phyloP scores from a whole-genome alignment of 2,113 vertebrate species.

The Microcebus ravelobensis region DNA sequence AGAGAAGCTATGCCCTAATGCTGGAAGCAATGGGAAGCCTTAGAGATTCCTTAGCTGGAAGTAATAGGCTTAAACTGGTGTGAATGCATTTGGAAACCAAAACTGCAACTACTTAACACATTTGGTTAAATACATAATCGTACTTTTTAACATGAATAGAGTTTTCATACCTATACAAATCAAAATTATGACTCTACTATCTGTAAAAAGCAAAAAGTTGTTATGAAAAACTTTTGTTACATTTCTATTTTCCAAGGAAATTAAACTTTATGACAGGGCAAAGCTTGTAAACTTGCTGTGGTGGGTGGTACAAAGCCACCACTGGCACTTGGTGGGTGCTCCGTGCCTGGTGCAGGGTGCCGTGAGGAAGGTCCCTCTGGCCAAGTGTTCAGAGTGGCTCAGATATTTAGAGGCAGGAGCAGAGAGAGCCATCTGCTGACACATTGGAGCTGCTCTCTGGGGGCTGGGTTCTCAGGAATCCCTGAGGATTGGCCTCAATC shows the following conservation, averaged over 20 bases:
- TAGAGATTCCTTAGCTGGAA: neutral
- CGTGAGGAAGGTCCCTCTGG: no score
- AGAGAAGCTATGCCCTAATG: neutral
- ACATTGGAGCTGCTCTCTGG: neutral
- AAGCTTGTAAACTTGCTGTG: neutral
- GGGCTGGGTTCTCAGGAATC: neutral
- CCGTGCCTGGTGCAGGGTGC: neutral
- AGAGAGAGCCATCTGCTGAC: neutral
- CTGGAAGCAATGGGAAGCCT: neutral
- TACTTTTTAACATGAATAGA: neutral
- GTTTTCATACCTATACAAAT: neutral
- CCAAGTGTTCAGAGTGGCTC: neutral
- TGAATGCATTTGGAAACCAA: slow-evolving; percentile 3
- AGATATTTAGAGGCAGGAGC: neutral
- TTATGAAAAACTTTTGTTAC: neutral
- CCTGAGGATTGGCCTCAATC: neutral
- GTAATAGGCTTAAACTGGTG: neutral
- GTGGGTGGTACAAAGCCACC: neutral
- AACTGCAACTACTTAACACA: neutral
- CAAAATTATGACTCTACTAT: slow-evolving; percentile 2
- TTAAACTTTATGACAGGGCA: neutral
- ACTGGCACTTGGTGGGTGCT: neutral
- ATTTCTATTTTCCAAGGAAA: slow-evolving; percentile 46
- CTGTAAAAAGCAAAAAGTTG: neutral
- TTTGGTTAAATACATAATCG: neutral